A percentile compares a stretch with the other conserved stretches of the same genome.
Evolutionary conservation across 2,797 vertebrate species (phyloP).

Genomic region (Urocyon cinereoargenteus): DNA sequence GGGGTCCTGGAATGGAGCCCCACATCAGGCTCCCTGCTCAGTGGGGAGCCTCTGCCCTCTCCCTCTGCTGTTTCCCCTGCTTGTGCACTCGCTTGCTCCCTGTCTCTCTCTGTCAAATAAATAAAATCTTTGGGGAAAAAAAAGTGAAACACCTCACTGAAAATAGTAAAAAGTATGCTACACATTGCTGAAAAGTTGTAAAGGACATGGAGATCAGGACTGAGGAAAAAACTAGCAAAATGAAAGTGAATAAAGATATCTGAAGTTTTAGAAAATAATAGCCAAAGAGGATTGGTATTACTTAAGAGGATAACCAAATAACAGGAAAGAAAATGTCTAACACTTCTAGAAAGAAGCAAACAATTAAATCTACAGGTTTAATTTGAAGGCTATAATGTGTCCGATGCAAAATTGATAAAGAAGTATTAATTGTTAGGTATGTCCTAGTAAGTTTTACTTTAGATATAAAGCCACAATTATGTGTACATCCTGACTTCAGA

Average conservation of each 20-base stretch:
- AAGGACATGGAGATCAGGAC: neutral
- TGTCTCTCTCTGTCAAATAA: too few relatives aligned
- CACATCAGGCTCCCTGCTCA: too few relatives aligned
- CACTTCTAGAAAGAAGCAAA: neutral
- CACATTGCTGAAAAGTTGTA: neutral
- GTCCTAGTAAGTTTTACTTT: neutral
- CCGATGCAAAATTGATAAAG: neutral
- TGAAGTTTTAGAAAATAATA: neutral
- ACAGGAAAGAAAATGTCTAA: neutral
- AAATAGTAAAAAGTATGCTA: neutral
- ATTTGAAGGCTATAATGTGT: neutral
- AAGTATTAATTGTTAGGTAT: neutral
- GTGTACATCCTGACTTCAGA: neutral
- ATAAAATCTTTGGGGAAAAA: too few relatives aligned
- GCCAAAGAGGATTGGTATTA: neutral
- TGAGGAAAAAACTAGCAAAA: neutral
- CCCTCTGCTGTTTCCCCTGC: too few relatives aligned
- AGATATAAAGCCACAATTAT: neutral
- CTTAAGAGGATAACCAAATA: neutral
- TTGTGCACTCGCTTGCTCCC: too few relatives aligned
- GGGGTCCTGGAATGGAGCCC: too few relatives aligned
- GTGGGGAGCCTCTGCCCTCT: too few relatives aligned
- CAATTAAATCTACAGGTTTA: neutral
- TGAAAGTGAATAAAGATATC: neutral
- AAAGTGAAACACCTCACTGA: neutral